Evolutionary conservation across 2,113 vertebrate species (phyloP).

Genomic region (Pteruthius melanotis): DNA sequence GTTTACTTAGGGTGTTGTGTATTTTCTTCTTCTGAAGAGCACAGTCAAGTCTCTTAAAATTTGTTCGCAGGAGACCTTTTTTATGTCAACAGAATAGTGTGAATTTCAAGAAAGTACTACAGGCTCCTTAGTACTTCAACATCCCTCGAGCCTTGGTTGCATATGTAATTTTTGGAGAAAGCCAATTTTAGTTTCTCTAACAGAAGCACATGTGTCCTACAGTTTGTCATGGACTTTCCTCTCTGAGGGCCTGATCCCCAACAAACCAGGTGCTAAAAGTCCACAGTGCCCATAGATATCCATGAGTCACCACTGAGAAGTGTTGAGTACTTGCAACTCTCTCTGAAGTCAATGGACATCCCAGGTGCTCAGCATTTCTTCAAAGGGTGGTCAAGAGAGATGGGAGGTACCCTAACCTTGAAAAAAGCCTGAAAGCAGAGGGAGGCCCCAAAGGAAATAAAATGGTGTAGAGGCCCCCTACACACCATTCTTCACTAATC

Average conservation of each 20-base stretch:
- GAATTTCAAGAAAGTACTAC: constrained; percentile 29
- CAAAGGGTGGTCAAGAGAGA: not conserved
- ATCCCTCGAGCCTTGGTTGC: not conserved
- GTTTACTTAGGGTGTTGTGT: constrained; percentile 50
- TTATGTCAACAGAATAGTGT: not conserved
- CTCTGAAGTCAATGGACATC: not conserved
- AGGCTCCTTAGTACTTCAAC: not conserved
- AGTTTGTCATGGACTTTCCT: not conserved
- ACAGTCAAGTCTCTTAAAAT: constrained; percentile 37
- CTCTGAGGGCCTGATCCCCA: not conserved
- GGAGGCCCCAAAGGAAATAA: not conserved
- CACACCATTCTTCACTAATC: not conserved
- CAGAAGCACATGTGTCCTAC: not conserved
- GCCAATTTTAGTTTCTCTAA: not conserved
- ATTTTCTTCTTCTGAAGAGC: constrained; percentile 48
- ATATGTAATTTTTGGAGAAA: constrained; percentile 7
- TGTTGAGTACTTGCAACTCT: not conserved
- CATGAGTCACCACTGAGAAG: not conserved
- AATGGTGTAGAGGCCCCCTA: not conserved
- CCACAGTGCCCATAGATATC: not conserved
- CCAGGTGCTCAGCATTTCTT: not conserved
- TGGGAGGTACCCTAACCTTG: not conserved
- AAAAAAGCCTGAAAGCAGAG: not conserved
- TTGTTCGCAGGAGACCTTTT: not conserved
- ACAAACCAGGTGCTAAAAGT: not conserved